Evolutionary conservation across 2,888 invertebrate genomes (phyloP).

Genomic region (Amiota communis): DNA sequence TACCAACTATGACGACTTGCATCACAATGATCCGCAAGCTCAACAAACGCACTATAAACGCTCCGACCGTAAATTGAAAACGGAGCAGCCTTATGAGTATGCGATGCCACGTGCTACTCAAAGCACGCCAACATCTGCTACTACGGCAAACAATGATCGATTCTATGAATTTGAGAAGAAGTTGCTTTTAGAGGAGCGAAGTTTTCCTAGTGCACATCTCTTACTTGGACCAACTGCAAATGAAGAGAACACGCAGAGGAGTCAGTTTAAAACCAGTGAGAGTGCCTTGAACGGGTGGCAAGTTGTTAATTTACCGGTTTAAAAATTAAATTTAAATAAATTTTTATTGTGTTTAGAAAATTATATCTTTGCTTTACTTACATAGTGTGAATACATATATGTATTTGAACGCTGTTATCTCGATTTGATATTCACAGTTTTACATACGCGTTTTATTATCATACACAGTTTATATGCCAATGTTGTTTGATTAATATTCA

Average conservation of each 20-base stretch:
- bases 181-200: constrained; percentile 52
- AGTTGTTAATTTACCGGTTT: constrained; percentile 56
- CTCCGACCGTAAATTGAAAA: constrained; percentile 64
- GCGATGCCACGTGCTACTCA: constrained; percentile 38
- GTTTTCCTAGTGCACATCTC: constrained; percentile 42
- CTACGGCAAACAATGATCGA: constrained; percentile 53
- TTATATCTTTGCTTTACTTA: not conserved
- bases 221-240: constrained; percentile 43
- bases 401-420: too few relatives aligned
- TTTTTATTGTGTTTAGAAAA: constrained; percentile 12
- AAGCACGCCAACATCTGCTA: not conserved
- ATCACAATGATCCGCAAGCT: constrained; percentile 50
- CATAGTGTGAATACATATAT: not conserved
- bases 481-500: too few relatives aligned
- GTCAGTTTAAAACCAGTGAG: constrained; percentile 49
- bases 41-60: constrained; percentile 62
- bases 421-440: too few relatives aligned
- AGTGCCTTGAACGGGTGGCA: constrained; percentile 60
- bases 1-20: constrained; percentile 60
- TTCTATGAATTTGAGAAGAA: constrained; percentile 72
- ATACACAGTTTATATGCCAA: too few relatives aligned
- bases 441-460: too few relatives aligned
- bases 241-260: constrained; percentile 38
- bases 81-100: constrained; percentile 61
- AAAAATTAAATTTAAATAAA: not conserved